Base-by-base conservation (phyloP, 2,888 invertebrate species). In the Eristalis arbustorum region DNA sequence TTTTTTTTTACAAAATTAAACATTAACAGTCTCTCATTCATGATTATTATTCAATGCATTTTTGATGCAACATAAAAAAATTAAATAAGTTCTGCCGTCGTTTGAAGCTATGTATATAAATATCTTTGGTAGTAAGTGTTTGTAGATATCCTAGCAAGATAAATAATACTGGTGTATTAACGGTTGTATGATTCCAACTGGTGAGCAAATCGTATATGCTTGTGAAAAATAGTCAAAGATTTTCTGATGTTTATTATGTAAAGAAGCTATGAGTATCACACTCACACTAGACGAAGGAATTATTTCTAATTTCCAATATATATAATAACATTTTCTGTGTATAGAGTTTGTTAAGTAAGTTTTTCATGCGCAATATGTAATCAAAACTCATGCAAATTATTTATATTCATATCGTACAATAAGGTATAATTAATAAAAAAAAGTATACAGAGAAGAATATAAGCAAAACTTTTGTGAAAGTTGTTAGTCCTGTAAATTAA, bases 1-100 rank as follows among this genome's bases (percentile, higher is more conserved):
- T 89, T 89, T 83, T 88, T 67, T 83, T 67, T 74, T 79, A 71
- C 68, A 69, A 71, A 88, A 83, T 88, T 88, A 72, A 89, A 88
- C 85, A 84, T 82, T 84, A 84, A 84, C 76, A 81, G 80, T 88
- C 69, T 81, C 74, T 80, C 57, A 84, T 73, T 80, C 76, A 84
- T 73, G 80, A 88, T 88, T 88, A 66, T 75, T 79, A 69, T 56
- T 83, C 78, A 64, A 68, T 49, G 49, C 49, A 49, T 8, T 49
- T 49, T 49, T 18, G 49, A 49, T 49, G 49, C 49, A 49, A 49
- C n/a, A 22, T 18, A 49, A 49, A 49, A 49, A 42, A 49, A 49
- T n/a, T n/a, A 18, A 49, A 49, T 49, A 49, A 18, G 6, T 49
- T 49, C 49, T 49, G 18, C 6, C 49, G 18, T 49, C 18, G 8